Conservation (phyloP, 2,888 invertebrate genomes). For the Dicyrtoma fusca region DNA sequence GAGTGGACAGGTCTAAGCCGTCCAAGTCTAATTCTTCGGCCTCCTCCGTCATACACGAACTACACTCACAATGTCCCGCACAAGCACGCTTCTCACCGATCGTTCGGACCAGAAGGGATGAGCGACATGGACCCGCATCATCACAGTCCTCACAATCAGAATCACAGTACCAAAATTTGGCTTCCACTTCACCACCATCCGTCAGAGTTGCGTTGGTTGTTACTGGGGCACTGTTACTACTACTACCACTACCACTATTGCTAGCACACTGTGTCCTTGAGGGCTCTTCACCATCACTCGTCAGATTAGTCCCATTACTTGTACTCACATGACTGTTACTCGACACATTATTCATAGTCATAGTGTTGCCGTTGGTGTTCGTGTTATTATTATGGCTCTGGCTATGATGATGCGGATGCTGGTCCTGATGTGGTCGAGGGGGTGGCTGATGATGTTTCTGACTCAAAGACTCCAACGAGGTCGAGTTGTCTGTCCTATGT, state of each 20-base stretch:
- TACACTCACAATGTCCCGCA: conserved; percentile 53
- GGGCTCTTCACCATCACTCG: conserved; percentile 39
- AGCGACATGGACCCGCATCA: conserved; percentile 32
- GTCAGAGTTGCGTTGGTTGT: not conserved
- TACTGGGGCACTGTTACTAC: not conserved
- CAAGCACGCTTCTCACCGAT: conserved; percentile 50
- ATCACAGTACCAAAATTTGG: conserved; percentile 56
- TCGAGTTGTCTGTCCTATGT: conserved; percentile 49
- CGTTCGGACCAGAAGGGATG: conserved; percentile 45
- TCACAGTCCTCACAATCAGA: conserved; percentile 51
- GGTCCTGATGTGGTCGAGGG: conserved; percentile 21
- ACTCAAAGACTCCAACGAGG: conserved; percentile 55
- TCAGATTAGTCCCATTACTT: conserved; percentile 19
- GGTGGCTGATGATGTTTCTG: conserved; percentile 48
- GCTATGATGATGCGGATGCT: not conserved
- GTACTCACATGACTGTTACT: conserved; percentile 12
- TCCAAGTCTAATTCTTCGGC: conserved; percentile 48
- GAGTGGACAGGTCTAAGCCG: conserved; percentile 5
- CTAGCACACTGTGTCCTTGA: conserved; percentile 36
- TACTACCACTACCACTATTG: conserved; percentile 37
- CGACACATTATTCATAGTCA: not conserved
- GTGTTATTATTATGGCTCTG: conserved; percentile 14
- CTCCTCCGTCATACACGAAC: conserved; percentile 48
- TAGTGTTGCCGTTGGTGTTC: conserved; percentile 19
- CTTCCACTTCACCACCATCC: conserved; percentile 26